Conservation (phyloP, 2,888 invertebrate genomes). For the Drosophila mulleri region DNA sequence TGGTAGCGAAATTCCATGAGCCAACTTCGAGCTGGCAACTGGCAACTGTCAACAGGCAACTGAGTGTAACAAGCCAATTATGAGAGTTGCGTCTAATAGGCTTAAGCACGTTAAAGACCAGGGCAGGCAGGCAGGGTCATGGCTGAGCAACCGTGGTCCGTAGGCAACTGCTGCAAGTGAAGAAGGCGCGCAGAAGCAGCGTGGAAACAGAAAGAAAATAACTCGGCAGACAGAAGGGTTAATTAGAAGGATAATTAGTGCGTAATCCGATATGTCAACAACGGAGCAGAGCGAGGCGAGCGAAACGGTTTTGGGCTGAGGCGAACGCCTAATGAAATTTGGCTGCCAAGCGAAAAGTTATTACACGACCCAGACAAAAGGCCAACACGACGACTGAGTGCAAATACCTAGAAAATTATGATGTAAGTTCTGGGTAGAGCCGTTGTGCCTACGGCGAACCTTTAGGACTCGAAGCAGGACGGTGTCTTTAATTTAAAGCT, state of each 20-base stretch:
- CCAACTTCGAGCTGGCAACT: conserved; percentile 30
- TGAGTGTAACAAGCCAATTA: conserved; percentile 73
- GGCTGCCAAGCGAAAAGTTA: conserved; percentile 51
- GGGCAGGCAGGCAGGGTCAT: conserved; percentile 56
- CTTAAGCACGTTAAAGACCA: conserved; percentile 70
- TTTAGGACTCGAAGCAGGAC: not conserved
- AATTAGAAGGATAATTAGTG: conserved; percentile 84
- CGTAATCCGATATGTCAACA: conserved; percentile 84
- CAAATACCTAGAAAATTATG: conserved; percentile 71
- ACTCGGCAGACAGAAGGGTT: conserved; percentile 73
- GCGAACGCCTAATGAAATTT: conserved; percentile 60
- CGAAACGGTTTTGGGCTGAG: conserved; percentile 3
- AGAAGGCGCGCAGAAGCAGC: conserved; percentile 18
- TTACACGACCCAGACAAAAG: conserved; percentile 14
- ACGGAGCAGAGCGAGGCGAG: conserved; percentile 18
- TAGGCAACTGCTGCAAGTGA: conserved; percentile 42
- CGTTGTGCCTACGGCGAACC: conserved; percentile 1
- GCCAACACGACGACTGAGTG: conserved; percentile 19
- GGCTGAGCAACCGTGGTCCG: conserved; percentile 60
- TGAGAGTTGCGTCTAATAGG: conserved; percentile 80
- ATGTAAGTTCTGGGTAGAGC: conserved; percentile 47
- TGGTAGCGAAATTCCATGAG: conserved; percentile 36
- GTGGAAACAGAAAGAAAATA: conserved; percentile 47
- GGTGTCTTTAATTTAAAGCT: conserved; percentile 15
- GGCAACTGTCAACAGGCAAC: conserved; percentile 28